Conservation (phyloP, 2,113 vertebrate species). For the Zootoca vivipara region DNA sequence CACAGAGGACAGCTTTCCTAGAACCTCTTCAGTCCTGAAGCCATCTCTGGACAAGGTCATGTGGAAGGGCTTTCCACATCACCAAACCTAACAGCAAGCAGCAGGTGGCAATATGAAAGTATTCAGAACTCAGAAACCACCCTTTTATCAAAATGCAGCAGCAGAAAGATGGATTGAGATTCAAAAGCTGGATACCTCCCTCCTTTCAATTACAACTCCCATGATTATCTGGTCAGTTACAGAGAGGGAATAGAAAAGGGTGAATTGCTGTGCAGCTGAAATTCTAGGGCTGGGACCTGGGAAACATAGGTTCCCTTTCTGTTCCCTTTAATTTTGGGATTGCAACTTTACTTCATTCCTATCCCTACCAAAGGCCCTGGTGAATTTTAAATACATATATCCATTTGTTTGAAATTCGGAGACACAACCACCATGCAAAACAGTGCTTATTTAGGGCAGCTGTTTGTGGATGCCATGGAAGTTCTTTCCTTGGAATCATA, state of each 20-base stretch:
- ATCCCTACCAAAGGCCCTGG: not conserved
- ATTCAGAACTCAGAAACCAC: constrained; percentile 54
- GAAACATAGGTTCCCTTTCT: not conserved
- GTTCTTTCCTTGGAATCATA: not conserved
- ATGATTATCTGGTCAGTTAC: not conserved
- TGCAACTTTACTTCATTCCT: not conserved
- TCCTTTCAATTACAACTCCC: not conserved
- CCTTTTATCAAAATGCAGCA: constrained; percentile 46
- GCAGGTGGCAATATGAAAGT: constrained; percentile 39
- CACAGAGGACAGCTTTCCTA: not conserved
- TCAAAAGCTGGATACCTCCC: constrained; percentile 21
- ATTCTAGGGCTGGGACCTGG: not conserved
- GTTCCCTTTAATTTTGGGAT: not conserved
- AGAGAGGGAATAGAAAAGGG: not conserved
- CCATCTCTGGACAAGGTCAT: not conserved
- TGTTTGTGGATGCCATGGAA: too few relatives aligned
- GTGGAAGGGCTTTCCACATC: not conserved
- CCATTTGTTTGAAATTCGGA: not conserved
- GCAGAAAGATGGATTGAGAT: constrained; percentile 43
- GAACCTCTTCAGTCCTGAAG: not conserved
- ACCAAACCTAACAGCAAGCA: too few relatives aligned
- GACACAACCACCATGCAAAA: not conserved
- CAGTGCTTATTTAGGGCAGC: not conserved
- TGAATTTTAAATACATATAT: not conserved
- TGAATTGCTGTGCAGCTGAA: constrained; percentile 1